Percentiles rank a stretch among this genome's conserved stretches.
phyloP scores from a whole-genome alignment of 2,797 vertebrate genomes.

The Paramormyrops hopkinsi region DNA sequence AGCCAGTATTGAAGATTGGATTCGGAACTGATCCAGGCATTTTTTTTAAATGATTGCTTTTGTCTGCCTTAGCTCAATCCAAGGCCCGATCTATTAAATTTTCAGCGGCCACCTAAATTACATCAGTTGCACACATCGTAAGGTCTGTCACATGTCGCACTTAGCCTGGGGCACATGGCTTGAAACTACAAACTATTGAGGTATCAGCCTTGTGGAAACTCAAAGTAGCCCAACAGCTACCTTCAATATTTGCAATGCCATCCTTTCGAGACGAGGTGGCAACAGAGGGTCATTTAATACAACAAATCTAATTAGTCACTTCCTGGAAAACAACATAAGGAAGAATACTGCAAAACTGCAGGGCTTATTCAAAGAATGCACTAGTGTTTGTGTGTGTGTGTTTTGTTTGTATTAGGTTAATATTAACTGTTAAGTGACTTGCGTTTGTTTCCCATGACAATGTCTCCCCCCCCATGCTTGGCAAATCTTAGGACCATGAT shows the following conservation, averaged over 20 bases:
- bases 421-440: neutral
- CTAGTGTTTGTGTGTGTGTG: neutral
- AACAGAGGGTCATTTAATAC: neutral
- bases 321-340: neutral
- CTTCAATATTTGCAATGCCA: neutral
- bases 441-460: neutral
- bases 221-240: neutral
- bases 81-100: neutral
- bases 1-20: neutral
- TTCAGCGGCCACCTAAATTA: neutral
- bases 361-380: neutral
- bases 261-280: neutral
- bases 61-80: neutral
- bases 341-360: neutral
- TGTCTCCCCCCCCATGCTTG: too few species aligned
- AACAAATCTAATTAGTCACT: neutral
- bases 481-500: neutral
- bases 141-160: neutral
- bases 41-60: neutral
- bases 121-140: neutral
- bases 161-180: neutral
- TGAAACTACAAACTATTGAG: neutral
- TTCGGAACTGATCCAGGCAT: neutral
- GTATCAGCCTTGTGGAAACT: neutral
- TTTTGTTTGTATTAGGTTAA: too few species aligned